phyloP scores from a whole-genome alignment of 1,140 invertebrate genomes.

The Drosophila neocordata region DNA sequence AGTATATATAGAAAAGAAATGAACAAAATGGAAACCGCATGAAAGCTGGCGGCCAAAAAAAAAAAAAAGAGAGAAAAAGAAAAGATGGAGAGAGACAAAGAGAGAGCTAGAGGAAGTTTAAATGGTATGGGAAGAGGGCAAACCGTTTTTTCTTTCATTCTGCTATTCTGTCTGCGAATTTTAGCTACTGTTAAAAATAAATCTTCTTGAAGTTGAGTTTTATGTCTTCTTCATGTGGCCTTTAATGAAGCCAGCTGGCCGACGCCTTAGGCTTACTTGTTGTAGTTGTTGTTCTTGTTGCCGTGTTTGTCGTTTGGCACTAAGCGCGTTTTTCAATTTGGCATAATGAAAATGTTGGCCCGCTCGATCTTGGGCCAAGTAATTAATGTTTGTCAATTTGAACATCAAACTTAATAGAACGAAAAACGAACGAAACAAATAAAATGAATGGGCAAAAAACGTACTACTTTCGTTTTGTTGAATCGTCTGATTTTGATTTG shows the following conservation, averaged over 20 bases:
- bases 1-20: slow-evolving; percentile 26
- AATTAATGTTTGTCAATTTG: slow-evolving; percentile 72
- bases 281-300: slow-evolving; percentile 26
- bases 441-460: slow-evolving; percentile 33
- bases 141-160: slow-evolving; percentile 3
- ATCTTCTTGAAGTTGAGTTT: slow-evolving; percentile 31
- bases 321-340: slow-evolving; percentile 45
- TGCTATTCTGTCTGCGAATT: slow-evolving; percentile 35
- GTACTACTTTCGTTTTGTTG: slow-evolving; percentile 75
- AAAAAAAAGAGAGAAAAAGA: background rate
- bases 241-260: slow-evolving; percentile 9
- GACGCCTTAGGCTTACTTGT: slow-evolving; percentile 26
- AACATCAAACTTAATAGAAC: slow-evolving; percentile 58
- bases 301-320: slow-evolving; percentile 41
- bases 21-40: slow-evolving; percentile 50
- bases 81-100: background rate
- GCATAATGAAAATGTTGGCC: slow-evolving; percentile 58
- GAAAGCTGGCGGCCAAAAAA: slow-evolving; percentile 45
- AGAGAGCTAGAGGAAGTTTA: slow-evolving; percentile 16
- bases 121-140: background rate
- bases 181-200: slow-evolving; percentile 58
- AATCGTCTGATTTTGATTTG: slow-evolving; percentile 70
- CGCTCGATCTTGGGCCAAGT: slow-evolving; percentile 36
- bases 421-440: slow-evolving; percentile 16
- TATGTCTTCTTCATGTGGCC: slow-evolving; percentile 10